Base-by-base conservation (phyloP, 2,888 invertebrate species). In the Physocephala rufipes region DNA sequence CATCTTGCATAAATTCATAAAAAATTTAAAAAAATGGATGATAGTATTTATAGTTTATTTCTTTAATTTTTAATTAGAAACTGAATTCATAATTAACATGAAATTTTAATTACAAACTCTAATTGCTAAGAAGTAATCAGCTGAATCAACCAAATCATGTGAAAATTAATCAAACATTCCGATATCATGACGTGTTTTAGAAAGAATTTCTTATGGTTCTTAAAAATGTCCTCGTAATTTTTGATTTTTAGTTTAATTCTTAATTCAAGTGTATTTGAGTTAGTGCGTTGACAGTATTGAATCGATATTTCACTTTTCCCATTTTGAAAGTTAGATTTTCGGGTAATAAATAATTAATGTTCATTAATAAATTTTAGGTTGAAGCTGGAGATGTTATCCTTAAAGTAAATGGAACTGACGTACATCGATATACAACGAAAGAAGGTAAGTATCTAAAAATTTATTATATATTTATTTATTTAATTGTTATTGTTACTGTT, bases 331-430 rank as follows among this genome's bases (percentile, higher is more conserved):
- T 12, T 55, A 1, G 1, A 24, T 21, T 4, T 55, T 24, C 12
- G 3, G n/a, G 9, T 16, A 49, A 49, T 55, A 21, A 55, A 67
- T 53, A 53, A 62, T 58, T 1, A 1, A 2, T 2, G 15, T 58
- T 24, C 13, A 16, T 62, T 65, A 30, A 28, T 68, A 16, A 51
- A 67, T 78, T 79, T 74, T 90, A 96, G 96, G 92, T 96, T 84
- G 95, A 96, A 90, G 94, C 95, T 83, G 96, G 96, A 81, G 96
- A 96, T 89, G 93, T 96, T 84, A 93, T 96, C 88, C 90, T 95
- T 87, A 94, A 94, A 90, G 93, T 96, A 85, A 96, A 96, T 89
- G 95, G 94, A 88, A 93, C 93, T 84, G 95, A 95, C 88, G 95
- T 96, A 83, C 93, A 94, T 89, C 91, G 93, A 88, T 93, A 94